These are phyloP conservation scores for Rhodophaea formosa DNA, from an alignment of 2,888 invertebrate genomes.

Conservation along the genomic window DNA sequence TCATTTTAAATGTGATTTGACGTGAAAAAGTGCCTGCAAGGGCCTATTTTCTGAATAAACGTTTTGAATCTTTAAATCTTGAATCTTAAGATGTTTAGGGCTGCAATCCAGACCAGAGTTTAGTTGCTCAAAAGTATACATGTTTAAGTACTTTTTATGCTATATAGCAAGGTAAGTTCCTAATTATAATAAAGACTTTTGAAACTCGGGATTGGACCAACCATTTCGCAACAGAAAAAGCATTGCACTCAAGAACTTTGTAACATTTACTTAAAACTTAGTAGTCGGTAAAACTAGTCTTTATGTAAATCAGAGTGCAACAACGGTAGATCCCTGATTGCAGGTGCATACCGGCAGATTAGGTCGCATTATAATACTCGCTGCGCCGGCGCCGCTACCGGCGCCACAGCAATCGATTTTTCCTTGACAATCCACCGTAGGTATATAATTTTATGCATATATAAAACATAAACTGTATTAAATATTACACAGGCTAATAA, in stretches of 20 bases:
- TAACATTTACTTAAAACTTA: not conserved
- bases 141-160: too few species aligned
- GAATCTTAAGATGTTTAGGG: too few species aligned
- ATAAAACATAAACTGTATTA: not conserved
- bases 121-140: too few species aligned
- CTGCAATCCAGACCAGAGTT: too few species aligned
- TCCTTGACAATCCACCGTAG: constrained; percentile 9
- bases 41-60: too few species aligned
- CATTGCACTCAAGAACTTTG: not conserved
- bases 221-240: not conserved
- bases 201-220: too few species aligned
- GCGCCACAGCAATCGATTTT: constrained; percentile 22
- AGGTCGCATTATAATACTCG: constrained; percentile 24
- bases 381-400: constrained; percentile 27
- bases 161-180: too few species aligned
- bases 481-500: not conserved
- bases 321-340: constrained; percentile 16
- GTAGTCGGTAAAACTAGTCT: constrained; percentile 3
- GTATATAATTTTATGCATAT: not conserved
- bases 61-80: too few species aligned
- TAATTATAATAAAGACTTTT: too few species aligned
- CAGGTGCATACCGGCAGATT: constrained; percentile 23
- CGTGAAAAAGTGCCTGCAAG: too few species aligned
- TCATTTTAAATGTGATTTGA: too few species aligned
- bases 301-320: constrained; percentile 9